Percentiles rank a stretch among this genome's conserved stretches.
Evolutionary conservation across 2,888 invertebrate genomes (phyloP).

Genomic region (Ophion costatus): DNA sequence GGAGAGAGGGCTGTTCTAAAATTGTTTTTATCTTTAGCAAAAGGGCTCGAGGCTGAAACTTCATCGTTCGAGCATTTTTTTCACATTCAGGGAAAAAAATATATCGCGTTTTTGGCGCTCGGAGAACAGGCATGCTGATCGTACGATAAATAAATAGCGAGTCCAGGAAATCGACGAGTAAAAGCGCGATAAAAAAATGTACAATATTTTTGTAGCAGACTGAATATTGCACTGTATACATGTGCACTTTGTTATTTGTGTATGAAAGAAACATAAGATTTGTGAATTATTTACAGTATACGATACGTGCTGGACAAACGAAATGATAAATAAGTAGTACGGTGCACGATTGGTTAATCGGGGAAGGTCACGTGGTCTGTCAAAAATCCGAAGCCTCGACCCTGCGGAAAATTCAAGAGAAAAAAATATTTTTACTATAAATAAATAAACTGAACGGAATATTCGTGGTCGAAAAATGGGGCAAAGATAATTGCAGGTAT

Average conservation of each 20-base stretch:
- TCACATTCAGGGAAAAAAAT: neutral
- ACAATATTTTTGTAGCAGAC: slow-evolving; percentile 11
- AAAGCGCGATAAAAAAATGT: neutral
- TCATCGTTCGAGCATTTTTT: neutral
- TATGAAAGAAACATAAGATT: slow-evolving; percentile 15
- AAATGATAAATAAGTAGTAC: slow-evolving; percentile 51
- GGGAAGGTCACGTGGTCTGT: slow-evolving; percentile 57
- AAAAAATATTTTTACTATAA: neutral
- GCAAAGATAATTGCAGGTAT: neutral
- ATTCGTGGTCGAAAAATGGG: neutral
- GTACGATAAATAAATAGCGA: neutral
- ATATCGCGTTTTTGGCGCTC: neutral
- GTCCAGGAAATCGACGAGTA: neutral
- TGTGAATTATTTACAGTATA: slow-evolving; percentile 19
- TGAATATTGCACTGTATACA: neutral
- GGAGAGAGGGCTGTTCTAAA: slow-evolving; percentile 15
- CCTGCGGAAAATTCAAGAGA: slow-evolving; percentile 1
- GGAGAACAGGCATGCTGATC: neutral
- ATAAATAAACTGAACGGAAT: neutral
- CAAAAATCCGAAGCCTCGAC: slow-evolving; percentile 55
- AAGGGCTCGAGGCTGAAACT: neutral
- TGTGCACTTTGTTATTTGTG: neutral
- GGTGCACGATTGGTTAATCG: slow-evolving; percentile 52
- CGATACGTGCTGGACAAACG: slow-evolving; percentile 3
- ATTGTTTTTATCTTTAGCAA: slow-evolving; percentile 12